These are phyloP conservation scores for Limanda limanda DNA, from an alignment of 2,113 vertebrate genomes.

Conservation along the genomic window DNA sequence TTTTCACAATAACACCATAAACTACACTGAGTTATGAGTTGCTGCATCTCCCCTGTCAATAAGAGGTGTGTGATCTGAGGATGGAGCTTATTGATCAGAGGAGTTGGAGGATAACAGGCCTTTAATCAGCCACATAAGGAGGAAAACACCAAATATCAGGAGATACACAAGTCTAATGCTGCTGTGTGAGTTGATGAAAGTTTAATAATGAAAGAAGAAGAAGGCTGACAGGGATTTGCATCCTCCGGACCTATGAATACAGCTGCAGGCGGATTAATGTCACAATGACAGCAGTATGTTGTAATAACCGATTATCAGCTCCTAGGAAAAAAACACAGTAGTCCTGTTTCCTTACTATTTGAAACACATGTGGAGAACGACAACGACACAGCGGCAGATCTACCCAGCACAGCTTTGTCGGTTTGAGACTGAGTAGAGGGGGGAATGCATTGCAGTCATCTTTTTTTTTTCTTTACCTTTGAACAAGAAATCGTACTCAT, in stretches of 20 bases:
- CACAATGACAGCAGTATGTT: conserved; percentile 70
- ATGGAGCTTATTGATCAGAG: conserved; percentile 47
- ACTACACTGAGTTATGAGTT: conserved; percentile 21
- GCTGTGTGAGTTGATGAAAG: conserved; percentile 47
- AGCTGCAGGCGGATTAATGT: conserved; percentile 68
- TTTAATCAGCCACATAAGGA: conserved; percentile 19
- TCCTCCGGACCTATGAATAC: conserved; percentile 63
- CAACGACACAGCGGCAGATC: conserved; percentile 36
- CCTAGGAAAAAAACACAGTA: conserved; percentile 22
- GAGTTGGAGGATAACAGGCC: conserved; percentile 51
- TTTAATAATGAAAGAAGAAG: conserved; percentile 29
- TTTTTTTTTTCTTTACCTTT: conserved; percentile 80
- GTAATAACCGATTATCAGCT: conserved; percentile 51
- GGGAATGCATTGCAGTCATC: conserved; percentile 67
- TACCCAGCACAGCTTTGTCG: conserved; percentile 35
- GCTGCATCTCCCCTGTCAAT: conserved; percentile 4
- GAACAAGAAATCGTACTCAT: conserved; percentile 90
- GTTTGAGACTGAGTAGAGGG: conserved; percentile 25
- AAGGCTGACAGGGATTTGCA: conserved; percentile 53
- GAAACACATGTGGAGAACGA: background rate
- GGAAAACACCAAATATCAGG: conserved; percentile 18
- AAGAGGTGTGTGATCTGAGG: conserved; percentile 2
- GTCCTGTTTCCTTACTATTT: background rate
- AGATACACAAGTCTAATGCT: background rate
- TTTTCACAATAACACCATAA: background rate